Base-by-base conservation (phyloP, 2,113 vertebrate species). In the Galeopterus variegatus region DNA sequence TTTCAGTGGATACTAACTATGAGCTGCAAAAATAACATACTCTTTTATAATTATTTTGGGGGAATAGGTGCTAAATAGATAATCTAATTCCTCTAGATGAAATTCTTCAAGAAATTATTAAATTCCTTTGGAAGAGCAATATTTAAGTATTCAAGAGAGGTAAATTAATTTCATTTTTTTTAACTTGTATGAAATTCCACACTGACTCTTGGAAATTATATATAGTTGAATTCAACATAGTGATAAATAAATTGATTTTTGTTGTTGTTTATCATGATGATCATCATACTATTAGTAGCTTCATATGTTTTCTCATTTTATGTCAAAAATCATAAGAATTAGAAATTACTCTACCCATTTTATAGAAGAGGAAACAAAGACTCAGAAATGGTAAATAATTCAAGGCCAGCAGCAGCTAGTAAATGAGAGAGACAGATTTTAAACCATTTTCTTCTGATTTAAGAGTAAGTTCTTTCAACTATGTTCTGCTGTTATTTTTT, bases 31-130 rank as follows among this genome's bases (percentile, higher is more conserved):
- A 80, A 81, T 12, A 84, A 23, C 0, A 48, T 23, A 23, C 21
- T 67, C 8, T 62, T 82, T 72, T 89, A 11, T 65, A 24, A 80
- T 81, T 96, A 93, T 85, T 92, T 94, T 79, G 41, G 41, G 36
- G 5, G 12, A 73, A n/a, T 79, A 69, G 41, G 8, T 24, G 3
- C 14, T 64, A 87, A 95, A 64, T 72, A 93, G 77, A 91, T 90
- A 14, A 79, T 69, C 52, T 60, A 88, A 95, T 50, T 94, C 19
- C 50, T 58, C 9, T 76, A 69, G 1, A 36, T 45, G 90, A 12
- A 26, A n/a, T 31, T 88, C n/a, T 70, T 72, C 0, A 24, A 75
- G 28, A 93, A 92, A 50, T 76, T 45, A 60, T 5, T 62, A 45
- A 2, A 88, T 87, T 93, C 6, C 13, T 65, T 90, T 90, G 41